These are phyloP conservation scores for Pachycephus smyrnensis DNA, from an alignment of 2,888 invertebrate genomes.

Conservation along the genomic window DNA sequence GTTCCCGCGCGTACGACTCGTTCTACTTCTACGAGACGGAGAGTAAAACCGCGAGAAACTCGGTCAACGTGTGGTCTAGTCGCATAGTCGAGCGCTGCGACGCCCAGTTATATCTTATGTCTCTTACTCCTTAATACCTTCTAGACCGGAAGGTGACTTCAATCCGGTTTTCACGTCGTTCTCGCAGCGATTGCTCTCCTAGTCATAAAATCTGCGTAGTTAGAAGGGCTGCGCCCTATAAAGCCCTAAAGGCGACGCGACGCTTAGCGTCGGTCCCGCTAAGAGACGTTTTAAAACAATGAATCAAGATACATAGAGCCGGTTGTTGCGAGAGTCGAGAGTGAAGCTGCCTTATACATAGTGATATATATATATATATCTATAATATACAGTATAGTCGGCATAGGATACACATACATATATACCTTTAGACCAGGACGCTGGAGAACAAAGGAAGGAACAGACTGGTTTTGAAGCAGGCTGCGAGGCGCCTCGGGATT, in stretches of 20 bases:
- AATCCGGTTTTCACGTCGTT: background rate
- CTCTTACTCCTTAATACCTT: background rate
- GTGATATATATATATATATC: background rate
- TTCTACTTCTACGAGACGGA: background rate
- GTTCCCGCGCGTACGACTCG: background rate
- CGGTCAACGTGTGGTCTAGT: background rate
- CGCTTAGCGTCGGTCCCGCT: background rate
- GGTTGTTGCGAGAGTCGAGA: background rate
- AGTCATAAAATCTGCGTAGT: background rate
- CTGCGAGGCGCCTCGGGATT: constrained; percentile 28
- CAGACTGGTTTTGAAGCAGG: constrained; percentile 40
- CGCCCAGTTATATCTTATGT: background rate
- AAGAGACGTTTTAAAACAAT: background rate
- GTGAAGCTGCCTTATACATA: background rate
- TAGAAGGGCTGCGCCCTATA: background rate
- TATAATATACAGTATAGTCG: background rate
- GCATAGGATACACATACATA: background rate
- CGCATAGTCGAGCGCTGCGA: background rate
- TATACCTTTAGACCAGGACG: background rate
- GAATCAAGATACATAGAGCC: background rate
- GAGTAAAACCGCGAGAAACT: background rate
- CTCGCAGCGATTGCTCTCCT: background rate
- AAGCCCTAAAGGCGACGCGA: background rate
- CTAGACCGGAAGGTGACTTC: background rate
- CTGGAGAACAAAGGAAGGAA: background rate